Percentiles rank a stretch among this genome's conserved stretches.
phyloP scores from a whole-genome alignment of 1,140 invertebrate genomes.

The Chymomyza costata region DNA sequence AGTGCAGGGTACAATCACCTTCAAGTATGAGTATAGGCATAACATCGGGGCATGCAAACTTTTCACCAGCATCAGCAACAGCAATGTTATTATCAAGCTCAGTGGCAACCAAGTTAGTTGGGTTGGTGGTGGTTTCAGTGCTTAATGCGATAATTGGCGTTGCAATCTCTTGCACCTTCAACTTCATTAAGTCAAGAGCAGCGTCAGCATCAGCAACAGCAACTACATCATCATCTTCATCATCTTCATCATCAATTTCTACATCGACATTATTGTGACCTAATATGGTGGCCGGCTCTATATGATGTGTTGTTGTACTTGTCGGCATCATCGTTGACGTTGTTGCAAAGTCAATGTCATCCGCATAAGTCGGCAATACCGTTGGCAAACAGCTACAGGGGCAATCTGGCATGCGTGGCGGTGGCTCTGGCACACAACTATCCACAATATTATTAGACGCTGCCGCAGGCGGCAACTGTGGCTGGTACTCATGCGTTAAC shows the following conservation, averaged over 20 bases:
- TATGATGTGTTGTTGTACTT: constrained; percentile 16
- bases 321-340: no score
- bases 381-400: constrained; percentile 55
- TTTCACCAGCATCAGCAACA: constrained; percentile 31
- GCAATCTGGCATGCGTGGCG: constrained; percentile 70
- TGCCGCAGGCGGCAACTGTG: not conserved
- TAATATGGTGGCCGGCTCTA: constrained; percentile 29
- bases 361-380: constrained; percentile 4
- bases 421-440: constrained; percentile 64
- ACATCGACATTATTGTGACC: constrained; percentile 16
- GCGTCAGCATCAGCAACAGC: no score
- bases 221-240: constrained; percentile 15
- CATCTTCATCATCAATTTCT: constrained; percentile 10
- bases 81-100: constrained; percentile 1
- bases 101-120: constrained; percentile 10
- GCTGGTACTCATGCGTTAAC: constrained; percentile 47
- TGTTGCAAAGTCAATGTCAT: constrained; percentile 31
- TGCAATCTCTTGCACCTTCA: no score
- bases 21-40: constrained; percentile 75
- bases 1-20: constrained; percentile 61
- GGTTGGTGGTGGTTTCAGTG: constrained; percentile 24
- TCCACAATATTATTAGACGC: constrained; percentile 24
- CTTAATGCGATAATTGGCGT: not conserved
- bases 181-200: not conserved
- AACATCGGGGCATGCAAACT: constrained; percentile 72